These are phyloP conservation scores for Lottia scabra DNA, from an alignment of 2,888 invertebrate genomes.

Conservation along the genomic window DNA sequence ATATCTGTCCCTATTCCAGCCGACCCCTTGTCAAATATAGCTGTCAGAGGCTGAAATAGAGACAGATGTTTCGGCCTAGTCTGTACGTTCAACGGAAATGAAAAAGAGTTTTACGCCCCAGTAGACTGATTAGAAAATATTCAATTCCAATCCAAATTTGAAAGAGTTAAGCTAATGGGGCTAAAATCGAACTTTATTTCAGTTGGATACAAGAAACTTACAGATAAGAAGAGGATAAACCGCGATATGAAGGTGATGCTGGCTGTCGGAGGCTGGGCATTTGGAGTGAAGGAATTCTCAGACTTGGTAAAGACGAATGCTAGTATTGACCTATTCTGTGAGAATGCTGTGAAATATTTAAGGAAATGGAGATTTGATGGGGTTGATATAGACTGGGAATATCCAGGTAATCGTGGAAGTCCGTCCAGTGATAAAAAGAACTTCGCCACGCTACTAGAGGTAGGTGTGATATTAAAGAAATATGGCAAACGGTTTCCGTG, in stretches of 20 bases:
- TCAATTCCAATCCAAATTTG: too few relatives aligned
- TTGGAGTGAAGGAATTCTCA: background rate
- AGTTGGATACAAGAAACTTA: background rate
- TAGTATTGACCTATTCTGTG: background rate
- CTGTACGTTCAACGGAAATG: too few relatives aligned
- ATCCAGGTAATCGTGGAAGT: background rate
- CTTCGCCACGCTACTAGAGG: background rate
- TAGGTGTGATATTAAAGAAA: background rate
- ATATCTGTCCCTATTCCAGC: too few relatives aligned
- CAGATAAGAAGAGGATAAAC: background rate
- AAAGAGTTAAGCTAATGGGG: too few relatives aligned
- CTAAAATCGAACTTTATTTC: too few relatives aligned
- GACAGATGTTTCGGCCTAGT: too few relatives aligned
- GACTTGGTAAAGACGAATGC: background rate
- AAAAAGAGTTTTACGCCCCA: too few relatives aligned
- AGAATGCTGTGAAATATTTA: background rate
- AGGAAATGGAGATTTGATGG: background rate
- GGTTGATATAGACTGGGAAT: background rate
- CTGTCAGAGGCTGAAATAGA: too few relatives aligned
- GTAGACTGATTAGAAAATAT: too few relatives aligned
- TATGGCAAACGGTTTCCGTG: too few relatives aligned
- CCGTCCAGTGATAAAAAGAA: background rate
- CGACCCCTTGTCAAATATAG: too few relatives aligned
- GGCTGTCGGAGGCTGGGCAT: background rate
- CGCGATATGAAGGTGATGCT: background rate